Conservation (phyloP, 2,888 invertebrate genomes). For the Germaria angustata region DNA sequence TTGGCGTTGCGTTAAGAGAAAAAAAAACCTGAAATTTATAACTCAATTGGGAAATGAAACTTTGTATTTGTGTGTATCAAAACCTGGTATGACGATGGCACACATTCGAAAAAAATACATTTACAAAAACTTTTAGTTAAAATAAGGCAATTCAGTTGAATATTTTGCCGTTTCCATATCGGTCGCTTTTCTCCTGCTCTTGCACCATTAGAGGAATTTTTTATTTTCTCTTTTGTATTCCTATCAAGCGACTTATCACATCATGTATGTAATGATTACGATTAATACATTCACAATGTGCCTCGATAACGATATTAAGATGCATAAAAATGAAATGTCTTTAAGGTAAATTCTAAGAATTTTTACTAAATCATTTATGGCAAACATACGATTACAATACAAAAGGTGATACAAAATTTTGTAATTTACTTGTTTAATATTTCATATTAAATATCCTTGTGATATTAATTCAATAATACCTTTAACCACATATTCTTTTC, state of each 20-base stretch:
- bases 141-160: slow-evolving; percentile 42
- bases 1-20: slow-evolving; percentile 61
- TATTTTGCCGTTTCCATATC: slow-evolving; percentile 5
- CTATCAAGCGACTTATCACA: slow-evolving; percentile 44
- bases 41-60: slow-evolving; percentile 66
- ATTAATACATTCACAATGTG: slow-evolving; percentile 3
- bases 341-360: not conserved
- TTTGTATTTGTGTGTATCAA: slow-evolving; percentile 27
- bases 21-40: slow-evolving; percentile 62
- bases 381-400: not conserved
- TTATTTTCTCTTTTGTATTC: not conserved
- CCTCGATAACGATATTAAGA: slow-evolving; percentile 12
- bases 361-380: slow-evolving; percentile 28
- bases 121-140: slow-evolving; percentile 31
- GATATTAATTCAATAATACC: slow-evolving; percentile 46
- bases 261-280: slow-evolving; percentile 22
- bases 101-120: slow-evolving; percentile 7
- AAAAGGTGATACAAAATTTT: not conserved
- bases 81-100: not conserved
- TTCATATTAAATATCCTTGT: slow-evolving; percentile 44
- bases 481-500: not conserved
- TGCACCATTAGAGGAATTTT: not conserved
- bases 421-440: slow-evolving; percentile 44
- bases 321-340: not conserved
- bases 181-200: not conserved